Conservation (phyloP, 2,888 invertebrate species). For the Megamerina dolium region DNA sequence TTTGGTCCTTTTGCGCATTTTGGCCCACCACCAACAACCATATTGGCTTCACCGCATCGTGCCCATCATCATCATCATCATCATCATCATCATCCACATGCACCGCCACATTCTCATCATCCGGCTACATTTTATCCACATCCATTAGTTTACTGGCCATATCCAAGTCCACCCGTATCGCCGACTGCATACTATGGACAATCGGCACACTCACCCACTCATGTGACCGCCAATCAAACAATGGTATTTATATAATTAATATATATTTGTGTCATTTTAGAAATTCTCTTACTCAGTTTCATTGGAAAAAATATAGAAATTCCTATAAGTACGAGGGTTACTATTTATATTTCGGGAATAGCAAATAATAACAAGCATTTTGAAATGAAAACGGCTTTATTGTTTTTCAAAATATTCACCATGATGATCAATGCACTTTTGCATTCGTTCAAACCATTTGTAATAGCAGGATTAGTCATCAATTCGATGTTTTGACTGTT, state of each 20-base stretch:
- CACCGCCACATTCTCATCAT: slow-evolving; percentile 50
- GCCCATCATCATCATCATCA: slow-evolving; percentile 49
- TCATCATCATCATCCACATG: slow-evolving; percentile 50
- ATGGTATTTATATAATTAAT: slow-evolving; percentile 32
- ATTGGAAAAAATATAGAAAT: no score
- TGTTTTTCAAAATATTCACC: no score
- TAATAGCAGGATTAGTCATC: no score
- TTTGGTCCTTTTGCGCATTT: slow-evolving; percentile 50
- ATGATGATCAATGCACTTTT: no score
- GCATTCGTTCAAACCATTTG: no score
- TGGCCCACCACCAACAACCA: slow-evolving; percentile 51
- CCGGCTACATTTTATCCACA: slow-evolving; percentile 55
- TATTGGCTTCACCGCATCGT: slow-evolving; percentile 36
- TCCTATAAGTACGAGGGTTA: no score
- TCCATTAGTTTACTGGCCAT: slow-evolving; percentile 83
- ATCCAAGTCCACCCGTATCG: slow-evolving; percentile 90
- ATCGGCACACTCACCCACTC: slow-evolving; percentile 51
- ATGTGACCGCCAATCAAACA: slow-evolving; percentile 35
- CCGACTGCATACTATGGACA: slow-evolving; percentile 78
- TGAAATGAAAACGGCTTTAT: no score
- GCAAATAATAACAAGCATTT: no score
- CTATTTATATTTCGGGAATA: no score
- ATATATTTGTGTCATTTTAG: no score
- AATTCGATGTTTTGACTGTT: no score
- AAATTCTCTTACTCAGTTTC: no score